Evolutionary conservation across 2,113 vertebrate genomes (phyloP).

Genomic region (Cranoglanis bouderius): DNA sequence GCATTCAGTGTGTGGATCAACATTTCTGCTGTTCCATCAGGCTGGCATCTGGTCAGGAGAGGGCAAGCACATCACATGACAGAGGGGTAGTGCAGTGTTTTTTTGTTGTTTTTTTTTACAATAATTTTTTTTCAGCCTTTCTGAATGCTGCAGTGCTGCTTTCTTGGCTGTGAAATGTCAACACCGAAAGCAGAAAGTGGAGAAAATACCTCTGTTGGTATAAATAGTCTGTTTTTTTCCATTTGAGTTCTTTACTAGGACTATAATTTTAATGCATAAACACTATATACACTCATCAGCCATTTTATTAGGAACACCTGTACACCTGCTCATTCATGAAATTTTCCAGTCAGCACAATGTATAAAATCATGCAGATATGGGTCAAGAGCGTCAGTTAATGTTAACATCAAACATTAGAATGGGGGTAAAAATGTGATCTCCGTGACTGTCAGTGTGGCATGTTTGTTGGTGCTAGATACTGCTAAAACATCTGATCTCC

Average conservation of each 20-base stretch:
- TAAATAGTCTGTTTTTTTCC: not conserved
- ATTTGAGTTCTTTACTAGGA: not conserved
- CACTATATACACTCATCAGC: not conserved
- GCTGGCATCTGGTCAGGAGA: conserved; percentile 25
- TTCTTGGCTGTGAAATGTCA: not conserved
- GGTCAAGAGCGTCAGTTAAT: not conserved
- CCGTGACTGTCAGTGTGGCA: not conserved
- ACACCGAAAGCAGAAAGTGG: not conserved
- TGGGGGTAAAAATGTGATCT: not conserved
- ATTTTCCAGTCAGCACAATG: not conserved
- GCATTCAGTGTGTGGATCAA: conserved; percentile 6
- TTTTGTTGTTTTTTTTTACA: no score
- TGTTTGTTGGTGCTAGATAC: not conserved
- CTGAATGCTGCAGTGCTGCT: not conserved
- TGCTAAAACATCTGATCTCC: not conserved
- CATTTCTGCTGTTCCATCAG: not conserved
- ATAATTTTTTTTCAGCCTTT: conserved; percentile 10
- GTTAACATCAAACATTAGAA: not conserved
- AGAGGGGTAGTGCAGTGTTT: conserved; percentile 4
- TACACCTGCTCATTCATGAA: not conserved
- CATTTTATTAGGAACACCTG: not conserved
- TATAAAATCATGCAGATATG: not conserved
- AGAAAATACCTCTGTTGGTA: not conserved
- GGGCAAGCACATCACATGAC: conserved; percentile 1
- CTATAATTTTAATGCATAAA: not conserved